phyloP scores from a whole-genome alignment of 2,888 invertebrate species.

The Troglohyphantes excavatus region DNA sequence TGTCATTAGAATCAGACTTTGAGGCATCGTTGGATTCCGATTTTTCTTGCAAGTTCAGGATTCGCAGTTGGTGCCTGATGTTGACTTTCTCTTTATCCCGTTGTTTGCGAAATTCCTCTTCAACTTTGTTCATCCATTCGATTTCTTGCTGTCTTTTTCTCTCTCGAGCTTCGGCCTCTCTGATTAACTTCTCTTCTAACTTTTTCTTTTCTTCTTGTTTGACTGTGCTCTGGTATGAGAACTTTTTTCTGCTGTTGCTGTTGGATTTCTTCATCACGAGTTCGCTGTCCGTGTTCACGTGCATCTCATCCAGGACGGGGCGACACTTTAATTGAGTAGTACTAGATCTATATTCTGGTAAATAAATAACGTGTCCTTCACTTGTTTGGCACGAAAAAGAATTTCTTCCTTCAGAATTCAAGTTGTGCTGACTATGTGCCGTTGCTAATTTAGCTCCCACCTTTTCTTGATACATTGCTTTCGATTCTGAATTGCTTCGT shows the following conservation, averaged over 20 bases:
- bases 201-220: constrained; percentile 90
- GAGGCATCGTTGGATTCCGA: neutral
- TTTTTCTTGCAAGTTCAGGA: constrained; percentile 56
- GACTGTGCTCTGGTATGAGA: constrained; percentile 92
- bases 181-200: constrained; percentile 89
- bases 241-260: constrained; percentile 85
- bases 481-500: constrained; percentile 73
- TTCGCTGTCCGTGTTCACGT: constrained; percentile 58
- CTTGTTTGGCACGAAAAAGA: constrained; percentile 55
- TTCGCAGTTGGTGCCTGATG: constrained; percentile 60
- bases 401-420: constrained; percentile 51
- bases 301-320: constrained; percentile 12
- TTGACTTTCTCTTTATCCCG: constrained; percentile 85
- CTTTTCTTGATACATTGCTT: constrained; percentile 47
- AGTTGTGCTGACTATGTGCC: constrained; percentile 2
- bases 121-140: constrained; percentile 92
- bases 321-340: neutral
- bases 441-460: neutral
- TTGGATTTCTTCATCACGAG: constrained; percentile 41
- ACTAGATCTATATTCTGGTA: constrained; percentile 85
- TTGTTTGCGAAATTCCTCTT: constrained; percentile 92
- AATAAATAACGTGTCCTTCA: constrained; percentile 87
- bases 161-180: constrained; percentile 87
- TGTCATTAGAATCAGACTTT: neutral
- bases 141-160: constrained; percentile 89